These are phyloP conservation scores for Furcifer pardalis DNA, from an alignment of 2,797 vertebrate genomes.

Conservation along the genomic window DNA sequence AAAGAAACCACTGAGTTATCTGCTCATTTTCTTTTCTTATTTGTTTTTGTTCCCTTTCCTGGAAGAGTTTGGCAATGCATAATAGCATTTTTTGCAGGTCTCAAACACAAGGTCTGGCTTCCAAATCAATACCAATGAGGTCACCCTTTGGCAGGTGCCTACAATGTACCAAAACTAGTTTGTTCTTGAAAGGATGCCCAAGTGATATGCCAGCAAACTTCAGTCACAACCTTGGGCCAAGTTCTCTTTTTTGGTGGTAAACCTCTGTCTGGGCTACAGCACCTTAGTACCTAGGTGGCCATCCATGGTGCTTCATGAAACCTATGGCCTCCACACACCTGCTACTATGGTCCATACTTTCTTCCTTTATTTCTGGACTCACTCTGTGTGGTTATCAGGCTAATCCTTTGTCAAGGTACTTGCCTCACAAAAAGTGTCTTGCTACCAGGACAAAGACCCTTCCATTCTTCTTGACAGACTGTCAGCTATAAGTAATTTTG, in stretches of 20 bases:
- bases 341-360: neutral
- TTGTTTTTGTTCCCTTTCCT: neutral
- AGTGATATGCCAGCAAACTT: neutral
- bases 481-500: too few species aligned
- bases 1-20: neutral
- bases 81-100: conserved; percentile 28
- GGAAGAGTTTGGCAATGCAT: conserved; percentile 33
- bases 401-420: too few species aligned
- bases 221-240: neutral
- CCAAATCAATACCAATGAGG: conserved; percentile 28
- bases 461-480: too few species aligned
- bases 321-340: neutral
- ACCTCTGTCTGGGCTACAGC: neutral
- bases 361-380: neutral
- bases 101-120: conserved; percentile 17
- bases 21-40: neutral
- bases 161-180: conserved; percentile 17
- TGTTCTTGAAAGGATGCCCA: conserved; percentile 27
- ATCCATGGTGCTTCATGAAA: too few species aligned
- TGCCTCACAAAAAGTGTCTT: too few species aligned
- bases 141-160: conserved; percentile 28
- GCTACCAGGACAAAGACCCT: too few species aligned
- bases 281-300: neutral
- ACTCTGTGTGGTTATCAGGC: neutral
- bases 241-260: neutral